Evolutionary conservation across 1,140 invertebrate species (phyloP).

Genomic region (Bombyx mori): ASM3026992v2 NC_085123.1:2735501-2736000

Average conservation of each 20-base stretch:
- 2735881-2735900: too few species aligned
- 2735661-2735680: conserved; percentile 46
- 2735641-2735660: conserved; percentile 44
- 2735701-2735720: conserved; percentile 60
- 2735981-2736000: too few species aligned
- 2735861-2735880: too few species aligned
- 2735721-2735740: conserved; percentile 37
- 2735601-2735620: neutral
- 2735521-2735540: conserved; percentile 10
- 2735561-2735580: conserved; percentile 1
- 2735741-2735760: conserved; percentile 39
- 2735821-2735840: too few species aligned
- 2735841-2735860: too few species aligned
- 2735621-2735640: conserved; percentile 21
- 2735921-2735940: too few species aligned
- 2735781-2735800: too few species aligned
- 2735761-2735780: too few species aligned
- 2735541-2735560: conserved; percentile 5
- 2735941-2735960: too few species aligned
- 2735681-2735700: conserved; percentile 37
- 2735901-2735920: too few species aligned
- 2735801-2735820: too few species aligned
- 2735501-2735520: conserved; percentile 24
- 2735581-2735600: neutral
- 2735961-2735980: too few species aligned